These are phyloP conservation scores for Grapholita molesta DNA, from an alignment of 1,140 invertebrate species.

Conservation along the genomic window DNA sequence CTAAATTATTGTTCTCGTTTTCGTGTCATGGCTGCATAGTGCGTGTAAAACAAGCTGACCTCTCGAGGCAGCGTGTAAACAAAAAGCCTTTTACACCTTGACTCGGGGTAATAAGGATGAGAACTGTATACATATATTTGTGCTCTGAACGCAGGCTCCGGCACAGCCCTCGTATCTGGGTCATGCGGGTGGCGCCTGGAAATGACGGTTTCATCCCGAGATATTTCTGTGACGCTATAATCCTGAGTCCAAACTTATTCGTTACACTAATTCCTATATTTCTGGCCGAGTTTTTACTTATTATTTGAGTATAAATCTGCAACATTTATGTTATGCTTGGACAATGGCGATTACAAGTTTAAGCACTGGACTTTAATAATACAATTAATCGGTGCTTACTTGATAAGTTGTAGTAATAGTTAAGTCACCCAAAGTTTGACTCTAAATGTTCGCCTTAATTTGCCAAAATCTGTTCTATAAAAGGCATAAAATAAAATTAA, in stretches of 20 bases:
- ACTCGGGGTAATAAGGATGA: background rate
- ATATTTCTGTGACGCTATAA: background rate
- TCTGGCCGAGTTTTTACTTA: conserved; percentile 28
- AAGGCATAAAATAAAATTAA: too few relatives aligned
- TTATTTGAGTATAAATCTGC: conserved; percentile 20
- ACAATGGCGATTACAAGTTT: too few relatives aligned
- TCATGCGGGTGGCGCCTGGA: conserved; percentile 30
- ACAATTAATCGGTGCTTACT: too few relatives aligned
- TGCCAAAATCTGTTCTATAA: too few relatives aligned
- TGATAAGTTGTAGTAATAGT: too few relatives aligned
- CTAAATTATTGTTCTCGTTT: conserved; percentile 28
- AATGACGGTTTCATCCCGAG: conserved; percentile 21
- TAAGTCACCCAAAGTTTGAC: too few relatives aligned
- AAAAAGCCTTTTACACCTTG: background rate
- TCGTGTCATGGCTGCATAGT: conserved; percentile 34
- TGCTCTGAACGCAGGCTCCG: conserved; percentile 34
- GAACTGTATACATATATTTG: background rate
- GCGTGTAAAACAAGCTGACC: conserved; percentile 36
- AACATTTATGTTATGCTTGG: background rate
- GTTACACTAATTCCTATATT: conserved; percentile 36
- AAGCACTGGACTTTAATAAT: too few relatives aligned
- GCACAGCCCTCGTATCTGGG: conserved; percentile 33
- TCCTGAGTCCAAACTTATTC: conserved; percentile 21
- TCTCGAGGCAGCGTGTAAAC: conserved; percentile 21
- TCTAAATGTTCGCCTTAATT: too few relatives aligned